Base-by-base conservation (phyloP, 1,140 invertebrate genomes). In the Drosophila biarmipes region DNA sequence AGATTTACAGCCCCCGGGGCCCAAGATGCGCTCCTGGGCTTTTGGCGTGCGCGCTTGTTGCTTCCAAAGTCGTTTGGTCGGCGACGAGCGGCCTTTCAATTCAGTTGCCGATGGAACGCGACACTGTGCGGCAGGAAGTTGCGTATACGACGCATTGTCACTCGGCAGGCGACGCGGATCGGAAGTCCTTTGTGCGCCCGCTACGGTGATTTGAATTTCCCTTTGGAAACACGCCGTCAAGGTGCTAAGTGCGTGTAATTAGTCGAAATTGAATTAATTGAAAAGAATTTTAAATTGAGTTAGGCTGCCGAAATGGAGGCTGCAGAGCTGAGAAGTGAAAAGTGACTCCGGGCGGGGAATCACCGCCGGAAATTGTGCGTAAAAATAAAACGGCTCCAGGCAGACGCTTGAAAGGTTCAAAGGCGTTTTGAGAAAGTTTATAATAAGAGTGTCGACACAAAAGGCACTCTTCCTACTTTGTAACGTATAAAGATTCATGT, bases 101-200 rank as follows among this genome's bases (percentile, higher is more conserved):
- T 87, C 82, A 86, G 82, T 86, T 72, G 82, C 82, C 82, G 82
- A 87, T 82, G 64, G 82, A 78, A 82, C 78, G 82, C 78, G 78
- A 78, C 77, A 69, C 80, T 57, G 80, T 73, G 78, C 82, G 82
- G 81, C 82, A 82, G 82, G 84, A 87, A 87, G 62, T 86, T 89
- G 82, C 78, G 78, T 86, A 82, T 82, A 79, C 82, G 82, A 75
- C 82, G 78, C 78, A 64, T 69, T 77, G 67, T 55, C 73, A 56
- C 48, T 45, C 40, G 52, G 38, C 58, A 15, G 46, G 34, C 58
- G 35, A 45, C 73, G 61, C 40, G 58, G 5, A 53, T 69, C 66
- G 63, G 49, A 69, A 69, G 63, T 69, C 66, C 66, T 54, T 69
- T 55, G n/a, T 48, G 69, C 15, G 80, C 29, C 81, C 80, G 80